Evolutionary conservation across 2,113 vertebrate genomes (phyloP), one percentile per base, ranked within the genome.

Genomic region (Cryptomyrus ogoouensis): DNA sequence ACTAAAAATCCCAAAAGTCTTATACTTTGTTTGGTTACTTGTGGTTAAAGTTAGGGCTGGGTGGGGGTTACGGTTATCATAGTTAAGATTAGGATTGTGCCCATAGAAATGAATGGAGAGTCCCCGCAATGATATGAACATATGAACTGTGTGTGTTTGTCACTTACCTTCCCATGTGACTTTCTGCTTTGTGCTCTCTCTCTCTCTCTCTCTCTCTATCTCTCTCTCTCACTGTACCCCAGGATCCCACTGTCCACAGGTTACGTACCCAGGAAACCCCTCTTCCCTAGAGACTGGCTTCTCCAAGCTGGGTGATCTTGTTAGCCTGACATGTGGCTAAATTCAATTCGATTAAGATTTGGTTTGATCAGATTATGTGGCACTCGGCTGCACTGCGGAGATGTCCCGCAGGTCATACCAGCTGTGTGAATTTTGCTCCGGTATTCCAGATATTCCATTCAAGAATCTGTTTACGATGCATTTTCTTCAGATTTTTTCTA

Each of bases 191-290:
- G 4, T 5, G 27, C 74, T 1, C 70, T 5, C 35, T 91, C 91
- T 66, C 62, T 31, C 62, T 66, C 62, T 27, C 24, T 27, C 58
- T 66, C 70, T 31, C 27, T 39, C 74, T 77, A 35, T 80, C 19
- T 83, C 39, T 91, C 90, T 93, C 88, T 91, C 92, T 94, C 88
- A 13, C n/a, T 70, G 62, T 27, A 31, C 62, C 35, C 74, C 92
- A 92, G 91, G 88, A 92, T 92, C 92, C 91, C 84, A 86, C 92
- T 93, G 88, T 46, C 87, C 66, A 46, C 91, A 93, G 93, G 94
- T 89, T 91, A 92, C 91, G 93, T 91, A 90, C 92, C 94, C 91
- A 92, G 91, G 93, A 94, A 93, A 93, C 93, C 85, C 90, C 93
- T 94, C 93, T 93, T 93, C 90, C 89, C 91, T 92, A 91, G 92